Base-by-base conservation (phyloP, 2,797 vertebrate species). In the Coranthus polyacanthus region DNA sequence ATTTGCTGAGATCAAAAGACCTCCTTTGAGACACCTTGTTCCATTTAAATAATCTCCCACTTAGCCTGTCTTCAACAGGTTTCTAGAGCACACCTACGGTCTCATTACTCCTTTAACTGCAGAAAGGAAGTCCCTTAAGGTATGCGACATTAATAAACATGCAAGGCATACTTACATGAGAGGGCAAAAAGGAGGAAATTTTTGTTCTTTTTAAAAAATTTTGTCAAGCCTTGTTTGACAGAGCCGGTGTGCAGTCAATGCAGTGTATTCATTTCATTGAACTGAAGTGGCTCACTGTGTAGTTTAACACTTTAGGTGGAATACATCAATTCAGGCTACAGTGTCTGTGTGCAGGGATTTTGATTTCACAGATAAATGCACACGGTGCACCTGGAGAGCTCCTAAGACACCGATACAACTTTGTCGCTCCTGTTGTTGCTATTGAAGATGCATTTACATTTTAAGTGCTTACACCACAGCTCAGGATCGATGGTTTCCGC, bases 1-100 rank as follows among this genome's bases (percentile, higher is more conserved):
- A 74, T 87, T 83, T 84, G 65, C 82, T 61, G 82, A 89, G 83
- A 91, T 86, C 81, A 91, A 84, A 90, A 69, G 41, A 73, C 68
- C 65, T 91, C 87, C 78, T 51, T 15, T 9, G 86, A 88, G 88
- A 91, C 38, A 62, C 79, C 64, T 82, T 87, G 87, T 85, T 72
- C 88, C 75, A 88, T 85, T 92, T 91, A 66, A 73, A 78, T 75
- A 70, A 85, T 80, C 56, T 79, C 74, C 51, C 37, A 72, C 78
- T 85, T 82, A 63, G 63, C 69, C 71, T 45, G 20, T 46, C 49
- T 46, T 64, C 76, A 78, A 76, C 78, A 81, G 72, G 72, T 81
- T 78, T 78, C 37, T 52, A 26, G 59, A 65, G 56, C 36, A 49
- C 39, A 46, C 0, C 4, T 21, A 37, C 44, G n/a, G 24, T 52